Conservation (phyloP, 2,888 invertebrate species). For the Parnassius apollo region DNA sequence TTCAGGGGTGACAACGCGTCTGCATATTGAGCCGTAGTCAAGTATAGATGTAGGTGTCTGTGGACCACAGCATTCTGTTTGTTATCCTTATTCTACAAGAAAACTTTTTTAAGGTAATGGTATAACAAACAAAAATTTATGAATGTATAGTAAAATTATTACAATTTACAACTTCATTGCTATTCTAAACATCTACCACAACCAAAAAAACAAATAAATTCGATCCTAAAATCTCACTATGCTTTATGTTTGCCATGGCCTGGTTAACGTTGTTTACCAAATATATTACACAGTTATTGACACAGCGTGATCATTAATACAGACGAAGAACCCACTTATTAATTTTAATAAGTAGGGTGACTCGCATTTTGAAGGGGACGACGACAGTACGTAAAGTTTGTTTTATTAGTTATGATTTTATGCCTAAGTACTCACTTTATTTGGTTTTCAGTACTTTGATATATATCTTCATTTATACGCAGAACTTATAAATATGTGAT, state of each 20-base stretch:
- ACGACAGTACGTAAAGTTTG: constrained; percentile 58
- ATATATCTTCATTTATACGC: too few species aligned
- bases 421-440: constrained; percentile 45
- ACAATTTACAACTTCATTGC: too few species aligned
- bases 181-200: too few species aligned
- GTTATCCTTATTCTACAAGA: too few species aligned
- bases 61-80: too few species aligned
- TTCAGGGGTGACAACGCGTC: too few species aligned
- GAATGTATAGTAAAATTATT: too few species aligned
- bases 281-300: constrained; percentile 77
- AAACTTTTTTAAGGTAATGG: too few species aligned
- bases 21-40: too few species aligned
- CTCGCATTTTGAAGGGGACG: constrained; percentile 58
- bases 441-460: not conserved
- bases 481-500: too few species aligned
- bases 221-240: constrained; percentile 34
- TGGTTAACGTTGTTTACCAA: constrained; percentile 71
- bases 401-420: constrained; percentile 77
- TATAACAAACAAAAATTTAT: too few species aligned
- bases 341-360: constrained; percentile 80
- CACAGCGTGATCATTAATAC: constrained; percentile 78
- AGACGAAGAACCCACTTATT: constrained; percentile 76
- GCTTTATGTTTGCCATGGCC: constrained; percentile 41
- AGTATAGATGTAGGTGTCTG: too few species aligned
- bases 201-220: not conserved